Percentiles rank a stretch among this genome's conserved stretches.
Evolutionary conservation across 2,888 invertebrate genomes (phyloP).

Genomic region (Ennomos erosarius): DNA sequence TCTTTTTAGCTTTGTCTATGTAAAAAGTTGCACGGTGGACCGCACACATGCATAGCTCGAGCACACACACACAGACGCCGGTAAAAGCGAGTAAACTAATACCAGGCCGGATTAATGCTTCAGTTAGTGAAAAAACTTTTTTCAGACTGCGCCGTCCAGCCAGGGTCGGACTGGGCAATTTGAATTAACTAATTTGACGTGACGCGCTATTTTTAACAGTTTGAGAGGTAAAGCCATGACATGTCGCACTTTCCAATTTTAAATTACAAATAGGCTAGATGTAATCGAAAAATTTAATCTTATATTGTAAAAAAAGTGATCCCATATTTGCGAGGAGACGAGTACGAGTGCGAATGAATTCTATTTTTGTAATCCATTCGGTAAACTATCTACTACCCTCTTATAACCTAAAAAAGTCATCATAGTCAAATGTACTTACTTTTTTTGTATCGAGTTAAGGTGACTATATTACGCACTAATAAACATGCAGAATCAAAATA

Average conservation of each 20-base stretch:
- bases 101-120: constrained; percentile 85
- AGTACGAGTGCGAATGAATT: too few relatives aligned
- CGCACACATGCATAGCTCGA: constrained; percentile 65
- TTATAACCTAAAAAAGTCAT: too few relatives aligned
- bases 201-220: constrained; percentile 21
- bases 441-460: too few relatives aligned
- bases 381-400: too few relatives aligned
- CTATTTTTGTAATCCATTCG: too few relatives aligned
- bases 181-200: constrained; percentile 39
- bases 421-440: too few relatives aligned
- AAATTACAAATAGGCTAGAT: too few relatives aligned
- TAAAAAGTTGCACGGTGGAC: constrained; percentile 76
- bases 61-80: constrained; percentile 66
- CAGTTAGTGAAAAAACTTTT: constrained; percentile 86
- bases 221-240: constrained; percentile 14
- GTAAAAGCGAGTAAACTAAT: constrained; percentile 84
- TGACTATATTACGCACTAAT: too few relatives aligned
- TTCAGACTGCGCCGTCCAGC: constrained; percentile 82
- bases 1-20: constrained; percentile 68
- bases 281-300: too few relatives aligned
- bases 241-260: neutral
- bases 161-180: constrained; percentile 70
- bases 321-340: too few relatives aligned
- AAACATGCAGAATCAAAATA: too few relatives aligned
- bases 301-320: too few relatives aligned